phyloP scores from a whole-genome alignment of 2,113 vertebrate genomes.

The Bujurquina vittata region DNA sequence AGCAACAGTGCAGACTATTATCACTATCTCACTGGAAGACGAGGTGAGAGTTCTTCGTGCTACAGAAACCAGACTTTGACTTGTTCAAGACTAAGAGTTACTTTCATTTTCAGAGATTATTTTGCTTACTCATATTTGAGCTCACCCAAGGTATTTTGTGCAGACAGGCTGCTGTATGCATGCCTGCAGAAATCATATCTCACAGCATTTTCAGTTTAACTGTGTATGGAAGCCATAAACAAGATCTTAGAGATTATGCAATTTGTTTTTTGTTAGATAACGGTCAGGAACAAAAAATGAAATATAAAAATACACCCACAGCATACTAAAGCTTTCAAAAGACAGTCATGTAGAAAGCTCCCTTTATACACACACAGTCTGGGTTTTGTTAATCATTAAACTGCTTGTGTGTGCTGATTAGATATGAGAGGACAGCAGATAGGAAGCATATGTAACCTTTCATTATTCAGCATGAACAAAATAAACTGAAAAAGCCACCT shows the following conservation, averaged over 20 bases:
- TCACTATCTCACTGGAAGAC: background rate
- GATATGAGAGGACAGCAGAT: constrained; percentile 20
- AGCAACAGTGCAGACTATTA: background rate
- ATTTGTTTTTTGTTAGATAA: background rate
- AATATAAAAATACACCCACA: background rate
- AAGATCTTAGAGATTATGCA: background rate
- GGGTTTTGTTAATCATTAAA: constrained; percentile 45
- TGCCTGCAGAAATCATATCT: background rate
- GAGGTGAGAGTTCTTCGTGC: background rate
- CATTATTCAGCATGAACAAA: background rate
- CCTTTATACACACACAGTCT: background rate
- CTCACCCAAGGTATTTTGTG: background rate
- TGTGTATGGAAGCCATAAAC: background rate
- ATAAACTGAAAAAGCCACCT: background rate
- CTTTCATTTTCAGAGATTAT: constrained; percentile 21
- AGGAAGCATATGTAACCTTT: background rate
- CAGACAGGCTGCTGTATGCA: background rate
- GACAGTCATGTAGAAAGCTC: background rate
- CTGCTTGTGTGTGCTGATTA: background rate
- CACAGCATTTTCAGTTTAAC: background rate
- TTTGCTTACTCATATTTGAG: background rate
- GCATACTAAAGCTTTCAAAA: background rate
- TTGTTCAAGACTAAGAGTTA: background rate
- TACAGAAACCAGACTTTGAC: background rate
- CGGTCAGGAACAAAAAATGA: background rate